Evolutionary conservation across 1,140 invertebrate genomes (phyloP), one percentile per base, ranked within the genome.

Genomic region (Aricia agestis): DNA sequence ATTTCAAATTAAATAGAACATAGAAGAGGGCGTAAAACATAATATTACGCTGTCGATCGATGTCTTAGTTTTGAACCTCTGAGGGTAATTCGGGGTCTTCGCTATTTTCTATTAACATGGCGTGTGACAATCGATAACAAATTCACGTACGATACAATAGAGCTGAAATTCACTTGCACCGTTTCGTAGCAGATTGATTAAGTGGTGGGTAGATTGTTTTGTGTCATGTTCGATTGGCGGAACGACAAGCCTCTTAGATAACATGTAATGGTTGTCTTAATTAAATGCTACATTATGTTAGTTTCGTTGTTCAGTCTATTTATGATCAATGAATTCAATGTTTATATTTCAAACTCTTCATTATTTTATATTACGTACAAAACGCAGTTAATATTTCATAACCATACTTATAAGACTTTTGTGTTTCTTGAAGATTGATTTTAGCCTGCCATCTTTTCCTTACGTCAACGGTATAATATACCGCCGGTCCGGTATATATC

Each of bases 201-300:
- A 63, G 59, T 63, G 59, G 17, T 63, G 59, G 59, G 17, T 63
- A 63, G 59, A 63, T 63, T 63, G 59, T 63, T 63, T 63, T 63
- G 59, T 63, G 59, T 63, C 59, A 31, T 63, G 59, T 63, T 63
- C 59, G 59, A 63, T 63, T 63, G 59, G 59, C 18, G 19, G 19
- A 25, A 63, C 59, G 59, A 63, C 59, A 31, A 19, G 2, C 2
- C 59, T 63, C 59, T 18, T 17, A 59, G 59, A 63, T 63, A 63
- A 63, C 18, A 63, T 25, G 59, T 59, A 63, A 63, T 63, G 59
- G 59, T 63, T 63, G 59, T 63, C 59, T 19, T 63, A 63, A 63
- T 63, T 63, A 63, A 25, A 63, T 63, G 17, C 11, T 52, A 15
- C 45, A 15, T 52, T 52, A 52, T 52, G 45, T 52, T 52, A 13